A percentile compares a stretch with the other conserved stretches of the same genome.
phyloP scores from a whole-genome alignment of 2,888 invertebrate genomes.

The Drosophila hamatofila region DNA sequence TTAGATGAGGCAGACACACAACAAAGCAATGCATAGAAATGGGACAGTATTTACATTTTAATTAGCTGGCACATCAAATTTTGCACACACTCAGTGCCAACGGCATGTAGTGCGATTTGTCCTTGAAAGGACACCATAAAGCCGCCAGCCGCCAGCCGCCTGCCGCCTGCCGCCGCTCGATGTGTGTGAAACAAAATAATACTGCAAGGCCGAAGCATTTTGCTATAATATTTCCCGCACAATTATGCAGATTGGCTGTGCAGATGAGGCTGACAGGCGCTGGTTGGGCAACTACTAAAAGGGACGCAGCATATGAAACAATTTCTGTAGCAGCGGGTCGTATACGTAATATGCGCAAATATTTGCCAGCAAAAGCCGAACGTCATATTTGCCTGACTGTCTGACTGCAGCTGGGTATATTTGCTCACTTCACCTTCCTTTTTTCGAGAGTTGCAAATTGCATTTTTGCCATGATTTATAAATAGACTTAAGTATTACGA shows the following conservation, averaged over 20 bases:
- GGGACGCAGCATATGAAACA: conserved; percentile 32
- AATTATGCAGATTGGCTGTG: conserved; percentile 73
- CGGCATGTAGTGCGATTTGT: conserved; percentile 40
- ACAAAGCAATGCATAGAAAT: conserved; percentile 53
- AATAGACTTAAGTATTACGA: conserved; percentile 68
- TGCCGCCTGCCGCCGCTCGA: neutral
- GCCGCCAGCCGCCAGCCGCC: neutral
- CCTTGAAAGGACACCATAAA: conserved; percentile 63
- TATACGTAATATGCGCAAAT: conserved; percentile 64
- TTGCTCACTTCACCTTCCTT: conserved; percentile 45
- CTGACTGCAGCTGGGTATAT: conserved; percentile 45
- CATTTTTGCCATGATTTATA: conserved; percentile 75
- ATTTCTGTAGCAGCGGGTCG: conserved; percentile 40
- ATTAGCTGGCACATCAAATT: conserved; percentile 68
- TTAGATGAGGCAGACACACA: conserved; percentile 21
- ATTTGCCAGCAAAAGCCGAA: conserved; percentile 59
- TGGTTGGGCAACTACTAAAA: conserved; percentile 2
- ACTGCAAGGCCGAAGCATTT: conserved; percentile 52
- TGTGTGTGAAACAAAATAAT: conserved; percentile 39
- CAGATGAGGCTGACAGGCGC: conserved; percentile 12
- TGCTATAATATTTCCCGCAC: conserved; percentile 63
- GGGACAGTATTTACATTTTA: conserved; percentile 70
- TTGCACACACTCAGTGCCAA: conserved; percentile 11
- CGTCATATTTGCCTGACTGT: conserved; percentile 60
- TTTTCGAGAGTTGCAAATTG: conserved; percentile 60